phyloP scores from a whole-genome alignment of 2,888 invertebrate species.

The Lepidonotus clava region DNA sequence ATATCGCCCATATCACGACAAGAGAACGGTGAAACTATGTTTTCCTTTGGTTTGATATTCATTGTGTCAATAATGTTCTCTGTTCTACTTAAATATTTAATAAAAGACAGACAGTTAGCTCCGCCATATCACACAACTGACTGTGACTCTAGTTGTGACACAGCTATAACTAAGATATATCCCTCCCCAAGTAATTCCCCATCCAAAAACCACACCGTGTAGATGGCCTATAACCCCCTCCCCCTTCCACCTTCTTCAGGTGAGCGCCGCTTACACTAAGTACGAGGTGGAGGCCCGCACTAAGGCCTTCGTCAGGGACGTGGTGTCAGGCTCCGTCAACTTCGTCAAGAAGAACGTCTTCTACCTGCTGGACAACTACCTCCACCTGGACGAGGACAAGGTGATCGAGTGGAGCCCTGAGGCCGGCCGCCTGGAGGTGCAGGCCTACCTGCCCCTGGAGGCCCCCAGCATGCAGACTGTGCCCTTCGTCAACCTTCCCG shows the following conservation, averaged over 20 bases:
- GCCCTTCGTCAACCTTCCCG: neutral
- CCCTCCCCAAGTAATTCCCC: too few species aligned
- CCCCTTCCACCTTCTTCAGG: neutral
- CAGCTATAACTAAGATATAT: too few species aligned
- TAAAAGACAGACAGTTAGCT: too few species aligned
- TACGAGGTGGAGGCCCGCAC: conserved; percentile 32
- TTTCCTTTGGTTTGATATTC: too few species aligned
- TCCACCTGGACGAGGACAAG: conserved; percentile 4
- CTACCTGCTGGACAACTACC: conserved; percentile 42
- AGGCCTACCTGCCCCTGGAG: conserved; percentile 51
- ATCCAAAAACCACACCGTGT: too few species aligned
- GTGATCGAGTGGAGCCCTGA: conserved; percentile 43
- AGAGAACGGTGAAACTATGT: too few species aligned
- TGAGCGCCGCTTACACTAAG: conserved; percentile 27
- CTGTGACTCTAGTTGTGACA: too few species aligned
- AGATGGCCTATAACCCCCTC: too few species aligned
- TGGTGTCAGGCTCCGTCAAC: neutral
- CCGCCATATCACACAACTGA: too few species aligned
- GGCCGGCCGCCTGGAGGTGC: conserved; percentile 24
- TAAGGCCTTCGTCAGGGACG: conserved; percentile 12
- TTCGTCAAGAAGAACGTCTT: conserved; percentile 35
- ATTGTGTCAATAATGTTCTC: too few species aligned
- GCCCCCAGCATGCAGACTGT: conserved; percentile 49
- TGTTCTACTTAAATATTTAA: too few species aligned
- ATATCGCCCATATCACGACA: too few species aligned